Evolutionary conservation across 2,888 invertebrate species (phyloP), one percentile per base, ranked within the genome.

Genomic region (Carterocephalus palaemon): DNA sequence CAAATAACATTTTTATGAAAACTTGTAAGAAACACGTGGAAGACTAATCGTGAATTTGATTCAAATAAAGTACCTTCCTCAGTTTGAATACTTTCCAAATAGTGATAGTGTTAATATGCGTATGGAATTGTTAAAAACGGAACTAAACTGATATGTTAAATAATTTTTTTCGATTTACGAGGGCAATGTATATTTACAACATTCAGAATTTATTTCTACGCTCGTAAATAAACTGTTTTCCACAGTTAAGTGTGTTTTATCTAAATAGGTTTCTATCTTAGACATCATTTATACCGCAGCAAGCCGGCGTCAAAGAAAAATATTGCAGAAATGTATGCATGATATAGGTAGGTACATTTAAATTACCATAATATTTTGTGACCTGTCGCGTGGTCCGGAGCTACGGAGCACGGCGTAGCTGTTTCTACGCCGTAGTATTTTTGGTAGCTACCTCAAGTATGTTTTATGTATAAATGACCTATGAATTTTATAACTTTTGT

Each of bases 311-410:
- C 41, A 41, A 41, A 33, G 41, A 41, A 41, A 39, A 41, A 41
- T 41, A 41, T 41, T 19, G 13, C 33, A 9, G 41, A 16, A 41
- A 38, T 26, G 33, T 41, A 41, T 41, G 33, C 41, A 41, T 41
- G 23, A 26, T 33, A 41, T 41, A n/a, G n/a, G n/a, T n/a, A n/a
- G n/a, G n/a, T n/a, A 41, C 32, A 33, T 33, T 41, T 41, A 33
- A 41, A 33, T 41, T 33, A 33, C 32, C 41, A 41, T 41, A n/a
- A n/a, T n/a, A 33, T 41, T 41, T 41, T 33, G 33, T 33, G 33
- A 41, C 41, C 33, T 41, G 32, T 23, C 33, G 26, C 33, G 26
- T 41, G n/a, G n/a, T 32, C 26, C 10, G n/a, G 13, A 31, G 22
- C 31, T 3, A n/a, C 23, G 23, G 5, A 15, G 40, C 5, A n/a